Evolutionary conservation across 2,797 vertebrate species (phyloP), one percentile per base, ranked within the genome.

Genomic region (Leptodactylus fallax): DNA sequence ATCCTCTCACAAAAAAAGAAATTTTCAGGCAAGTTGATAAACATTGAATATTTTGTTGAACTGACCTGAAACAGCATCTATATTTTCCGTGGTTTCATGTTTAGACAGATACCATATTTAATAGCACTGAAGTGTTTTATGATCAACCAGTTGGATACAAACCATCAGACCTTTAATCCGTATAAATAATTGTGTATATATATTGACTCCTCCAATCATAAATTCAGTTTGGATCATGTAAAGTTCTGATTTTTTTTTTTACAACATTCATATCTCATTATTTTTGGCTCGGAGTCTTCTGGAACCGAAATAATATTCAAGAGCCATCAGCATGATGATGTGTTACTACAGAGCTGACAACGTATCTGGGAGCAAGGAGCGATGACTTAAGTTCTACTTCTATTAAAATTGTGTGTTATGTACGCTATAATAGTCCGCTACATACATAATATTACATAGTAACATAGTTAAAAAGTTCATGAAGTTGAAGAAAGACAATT

Each of bases 271-370:
- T 91, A 92, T 92, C 90, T 89, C 88, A 80, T 88, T 90, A 87
- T 90, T 67, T 88, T 69, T 63, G 77, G 91, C 92, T 91, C 82
- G 89, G 90, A 91, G 91, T 90, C 91, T 92, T 77, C 49, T 90
- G 91, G 87, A 92, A 91, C 53, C 87, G 7, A 89, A 82, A 13
- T 90, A 86, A 78, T 87, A 90, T 84, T n/a, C 89, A 86, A 90
- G 87, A 91, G 90, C 87, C 89, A 91, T 88, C 89, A 91, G 90
- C 88, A 89, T 94, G 91, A 93, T 92, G 90, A 92, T 92, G 92
- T 93, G 92, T 87, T 90, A 87, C 79, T 90, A 81, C 87, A 90
- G 91, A 88, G 45, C 49, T 92, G 92, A 93, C 92, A 81, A 36
- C 88, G 90, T 91, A 92, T 92, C 89, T 92, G 90, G 90, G 88